Percentiles rank a stretch among this genome's conserved stretches.
Evolutionary conservation across 2,888 invertebrate genomes (phyloP).

Genomic region (Alsophila aescularia): DNA sequence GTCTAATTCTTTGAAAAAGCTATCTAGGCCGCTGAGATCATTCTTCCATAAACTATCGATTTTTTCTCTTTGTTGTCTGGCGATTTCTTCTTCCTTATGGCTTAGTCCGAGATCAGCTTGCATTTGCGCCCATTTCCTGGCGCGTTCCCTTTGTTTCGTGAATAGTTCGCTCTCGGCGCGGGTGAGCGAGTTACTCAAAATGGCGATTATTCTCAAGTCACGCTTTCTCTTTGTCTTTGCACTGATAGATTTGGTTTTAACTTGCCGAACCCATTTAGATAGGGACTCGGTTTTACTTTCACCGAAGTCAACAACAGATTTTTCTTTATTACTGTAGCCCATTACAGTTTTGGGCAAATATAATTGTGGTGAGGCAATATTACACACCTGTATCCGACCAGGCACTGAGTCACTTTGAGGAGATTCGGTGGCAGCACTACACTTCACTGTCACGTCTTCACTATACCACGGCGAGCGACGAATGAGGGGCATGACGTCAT

Average conservation of each 20-base stretch:
- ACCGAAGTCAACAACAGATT: constrained; percentile 78
- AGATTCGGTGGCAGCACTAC: constrained; percentile 58
- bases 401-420: constrained; percentile 66
- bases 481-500: constrained; percentile 72
- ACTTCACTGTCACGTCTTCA: constrained; percentile 67
- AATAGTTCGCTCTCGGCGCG: constrained; percentile 86
- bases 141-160: constrained; percentile 86
- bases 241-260: constrained; percentile 85
- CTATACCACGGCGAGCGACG: constrained; percentile 53
- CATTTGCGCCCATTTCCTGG: constrained; percentile 85
- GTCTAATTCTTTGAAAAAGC: constrained; percentile 87
- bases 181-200: constrained; percentile 84
- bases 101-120: constrained; percentile 78
- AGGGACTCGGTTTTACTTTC: constrained; percentile 85
- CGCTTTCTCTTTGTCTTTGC: constrained; percentile 84
- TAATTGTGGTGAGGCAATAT: constrained; percentile 65
- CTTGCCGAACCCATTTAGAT: constrained; percentile 86
- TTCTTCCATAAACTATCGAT: constrained; percentile 82
- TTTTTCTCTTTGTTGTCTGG: constrained; percentile 73
- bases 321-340: constrained; percentile 78
- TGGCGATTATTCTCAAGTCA: constrained; percentile 86
- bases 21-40: constrained; percentile 86
- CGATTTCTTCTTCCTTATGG: constrained; percentile 75
- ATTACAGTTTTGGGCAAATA: constrained; percentile 63
- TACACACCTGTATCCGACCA: constrained; percentile 82